Evolutionary conservation across 2,888 invertebrate species (phyloP), one percentile per base, ranked within the genome.

Genomic region (Idaea aversata): DNA sequence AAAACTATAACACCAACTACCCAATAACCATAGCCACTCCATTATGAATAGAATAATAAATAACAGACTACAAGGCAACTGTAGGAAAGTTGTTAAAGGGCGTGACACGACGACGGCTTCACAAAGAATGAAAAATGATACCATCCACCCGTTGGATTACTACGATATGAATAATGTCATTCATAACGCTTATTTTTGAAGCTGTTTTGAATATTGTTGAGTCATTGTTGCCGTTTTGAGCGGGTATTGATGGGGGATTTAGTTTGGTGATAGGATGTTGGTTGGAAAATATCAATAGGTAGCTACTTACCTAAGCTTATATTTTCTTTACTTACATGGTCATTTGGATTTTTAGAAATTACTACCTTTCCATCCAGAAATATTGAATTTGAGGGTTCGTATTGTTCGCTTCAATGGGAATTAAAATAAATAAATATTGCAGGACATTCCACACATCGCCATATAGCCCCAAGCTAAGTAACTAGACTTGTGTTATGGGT

Each of bases 61-160:
- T 84, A 77, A 84, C 84, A 76, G 77, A 85, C 81, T 69, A 65
- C 25, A 70, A 71, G 67, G 73, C 73, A 75, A 67, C 65, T 61
- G 63, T 69, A 69, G 72, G 66, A 69, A 72, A 67, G 77, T 75
- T 71, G 75, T 76, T 74, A 75, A 73, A 76, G 73, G 81, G 83
- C 79, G 79, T 82, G 83, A 77, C 79, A 76, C 70, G 71, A 72
- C 70, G 79, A 83, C 84, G 77, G 70, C 74, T 72, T 77, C 77
- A 86, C 85, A 87, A 87, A 83, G 85, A 80, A 82, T 86, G 88
- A 87, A 84, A 85, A 87, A 88, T 86, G 87, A 82, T 72, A 74
- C 71, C 71, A 68, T 75, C 68, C 64, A 66, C 63, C 62, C 67
- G 73, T 68, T 70, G 71, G 72, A 72, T 72, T 74, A 70, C 66